Evolutionary conservation across 2,113 vertebrate species (phyloP).

Genomic region (Peromyscus leucopus): DNA sequence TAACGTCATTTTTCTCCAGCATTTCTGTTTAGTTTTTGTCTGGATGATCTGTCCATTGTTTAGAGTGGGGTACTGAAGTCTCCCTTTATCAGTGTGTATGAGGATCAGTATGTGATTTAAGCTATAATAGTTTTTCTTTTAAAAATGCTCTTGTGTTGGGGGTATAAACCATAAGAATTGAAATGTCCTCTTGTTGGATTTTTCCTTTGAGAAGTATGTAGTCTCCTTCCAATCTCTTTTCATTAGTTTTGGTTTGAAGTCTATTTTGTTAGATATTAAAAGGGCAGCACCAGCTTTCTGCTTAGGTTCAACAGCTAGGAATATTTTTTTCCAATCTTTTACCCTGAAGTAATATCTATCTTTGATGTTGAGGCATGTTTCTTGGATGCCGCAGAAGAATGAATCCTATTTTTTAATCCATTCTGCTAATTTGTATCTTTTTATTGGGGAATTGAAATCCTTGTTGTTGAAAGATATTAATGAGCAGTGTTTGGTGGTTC

Average conservation of each 20-base stretch:
- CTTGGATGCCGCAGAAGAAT: neutral
- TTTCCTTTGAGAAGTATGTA: neutral
- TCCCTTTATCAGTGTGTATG: too few species aligned
- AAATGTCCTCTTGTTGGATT: neutral
- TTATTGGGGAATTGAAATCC: neutral
- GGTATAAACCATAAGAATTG: neutral
- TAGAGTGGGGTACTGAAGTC: too few species aligned
- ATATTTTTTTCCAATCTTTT: neutral
- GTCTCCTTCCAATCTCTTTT: neutral
- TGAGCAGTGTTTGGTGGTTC: neutral
- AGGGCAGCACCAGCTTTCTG: neutral
- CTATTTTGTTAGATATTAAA: neutral
- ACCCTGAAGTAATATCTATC: neutral
- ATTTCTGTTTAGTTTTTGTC: too few species aligned
- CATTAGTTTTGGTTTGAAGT: neutral
- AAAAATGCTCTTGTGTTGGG: neutral
- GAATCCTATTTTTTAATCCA: neutral
- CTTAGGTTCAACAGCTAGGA: neutral
- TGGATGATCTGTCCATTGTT: too few species aligned
- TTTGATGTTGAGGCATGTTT: neutral
- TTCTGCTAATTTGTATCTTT: neutral
- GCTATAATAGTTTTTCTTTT: too few species aligned
- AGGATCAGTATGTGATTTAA: too few species aligned
- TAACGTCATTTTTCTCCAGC: too few species aligned
- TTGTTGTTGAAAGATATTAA: neutral